phyloP scores from a whole-genome alignment of 2,113 vertebrate species.

The Dolichallabes microphthalmus region DNA sequence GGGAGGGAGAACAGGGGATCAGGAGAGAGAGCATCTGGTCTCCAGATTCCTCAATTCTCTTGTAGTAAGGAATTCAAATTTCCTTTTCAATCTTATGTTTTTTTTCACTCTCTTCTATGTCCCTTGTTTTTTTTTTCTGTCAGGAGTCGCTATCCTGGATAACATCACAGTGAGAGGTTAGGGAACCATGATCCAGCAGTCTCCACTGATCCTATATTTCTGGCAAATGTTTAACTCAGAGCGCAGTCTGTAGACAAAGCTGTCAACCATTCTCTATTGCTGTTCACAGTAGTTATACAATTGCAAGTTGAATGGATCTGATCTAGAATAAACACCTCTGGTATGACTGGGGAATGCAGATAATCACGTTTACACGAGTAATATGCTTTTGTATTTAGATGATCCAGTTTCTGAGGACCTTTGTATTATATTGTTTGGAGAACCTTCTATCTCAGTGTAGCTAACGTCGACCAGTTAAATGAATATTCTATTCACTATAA shows the following conservation, averaged over 20 bases:
- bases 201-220: constrained; percentile 23
- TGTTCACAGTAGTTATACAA: background rate
- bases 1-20: constrained; percentile 52
- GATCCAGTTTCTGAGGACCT: background rate
- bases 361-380: background rate
- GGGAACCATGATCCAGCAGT: constrained; percentile 21
- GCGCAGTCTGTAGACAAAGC: background rate
- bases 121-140: constrained; percentile 58
- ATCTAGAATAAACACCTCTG: background rate
- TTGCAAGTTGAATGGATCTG: background rate
- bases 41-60: constrained; percentile 68
- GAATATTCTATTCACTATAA: background rate
- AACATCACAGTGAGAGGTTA: constrained; percentile 35
- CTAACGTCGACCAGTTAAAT: background rate
- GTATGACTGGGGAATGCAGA: background rate
- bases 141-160: constrained; percentile 63
- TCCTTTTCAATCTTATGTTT: constrained; percentile 61
- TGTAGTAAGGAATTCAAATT: constrained; percentile 64
- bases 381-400: background rate
- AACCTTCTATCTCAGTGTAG: background rate
- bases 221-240: constrained; percentile 27
- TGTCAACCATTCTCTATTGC: constrained; percentile 5
- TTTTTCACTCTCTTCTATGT: constrained; percentile 43
- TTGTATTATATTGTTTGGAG: background rate
- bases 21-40: constrained; percentile 70